Evolutionary conservation across 2,113 vertebrate species (phyloP).

Genomic region (Circaetus gallicus): DNA sequence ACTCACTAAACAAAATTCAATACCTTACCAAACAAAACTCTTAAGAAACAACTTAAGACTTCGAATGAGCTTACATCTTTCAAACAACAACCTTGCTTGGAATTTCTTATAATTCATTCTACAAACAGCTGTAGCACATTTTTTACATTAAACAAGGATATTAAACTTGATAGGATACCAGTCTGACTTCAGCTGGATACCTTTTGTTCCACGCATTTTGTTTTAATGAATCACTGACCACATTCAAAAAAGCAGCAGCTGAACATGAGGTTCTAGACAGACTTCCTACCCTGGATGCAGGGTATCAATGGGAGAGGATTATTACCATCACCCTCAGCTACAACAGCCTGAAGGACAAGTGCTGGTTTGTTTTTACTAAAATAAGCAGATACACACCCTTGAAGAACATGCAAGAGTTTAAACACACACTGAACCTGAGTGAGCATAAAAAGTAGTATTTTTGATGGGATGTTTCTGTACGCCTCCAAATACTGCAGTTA

Average conservation of each 20-base stretch:
- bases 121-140: neutral
- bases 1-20: neutral
- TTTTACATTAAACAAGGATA: neutral
- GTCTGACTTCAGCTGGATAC: neutral
- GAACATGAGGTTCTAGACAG: neutral
- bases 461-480: neutral
- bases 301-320: neutral
- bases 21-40: neutral
- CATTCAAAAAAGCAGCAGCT: neutral
- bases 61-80: neutral
- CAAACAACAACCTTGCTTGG: neutral
- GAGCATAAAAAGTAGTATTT: neutral
- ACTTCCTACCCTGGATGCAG: neutral
- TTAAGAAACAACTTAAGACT: neutral
- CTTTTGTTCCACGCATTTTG: neutral
- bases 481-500: neutral
- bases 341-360: neutral
- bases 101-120: neutral
- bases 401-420: neutral
- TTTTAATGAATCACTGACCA: neutral
- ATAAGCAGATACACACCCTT: neutral
- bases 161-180: neutral
- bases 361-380: neutral
- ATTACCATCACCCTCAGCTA: neutral
- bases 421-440: neutral